Evolutionary conservation across 2,797 vertebrate genomes (phyloP), one percentile per base, ranked within the genome.

Genomic region (Lacerta bilineata): DNA sequence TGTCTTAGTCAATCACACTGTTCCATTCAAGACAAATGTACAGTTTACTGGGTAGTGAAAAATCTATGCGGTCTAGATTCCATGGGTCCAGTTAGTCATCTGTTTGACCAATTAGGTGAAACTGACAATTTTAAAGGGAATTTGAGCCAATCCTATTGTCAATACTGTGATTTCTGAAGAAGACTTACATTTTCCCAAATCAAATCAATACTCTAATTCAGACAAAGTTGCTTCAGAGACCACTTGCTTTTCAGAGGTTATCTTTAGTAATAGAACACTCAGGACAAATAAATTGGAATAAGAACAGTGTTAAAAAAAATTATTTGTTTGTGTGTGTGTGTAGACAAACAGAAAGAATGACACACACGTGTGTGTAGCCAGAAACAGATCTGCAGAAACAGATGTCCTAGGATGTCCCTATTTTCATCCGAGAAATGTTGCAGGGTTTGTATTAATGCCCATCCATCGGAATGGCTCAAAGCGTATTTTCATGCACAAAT

Each of bases 71-170:
- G 61, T 25, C 50, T 50, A 39, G 18, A 59, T 86, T 50, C 64
- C 43, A 74, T 68, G 59, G 18, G 71, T 41, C 84, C 74, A 13
- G 3, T 11, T 66, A 69, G 74, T 85, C 71, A 81, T 89, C 43
- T 85, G 50, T 85, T 89, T 85, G 79, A 69, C 71, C 78, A 86
- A 81, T 85, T 86, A 82, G n/a, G 33, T 75, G 64, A 50, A 75
- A 23, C 36, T 59, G 88, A 55, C 83, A 89, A 75, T 77, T 75
- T 68, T n/a, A 50, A 50, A 27, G 61, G 72, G 79, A 41, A 59
- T 66, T 80, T 29, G 17, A 59, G 9, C 15, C 78, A 81, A 66
- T 8, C 27, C 29, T 69, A 76, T 25, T 43, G 41, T 68, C 83
- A 68, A 39, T 68, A 75, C 17, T 50, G 10, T 85, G 61, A 75